A percentile compares a stretch with the other conserved stretches of the same genome.
Conservation (phyloP, 1,140 invertebrate genomes). For the Trichomalopsis sarcophagae region DNA sequence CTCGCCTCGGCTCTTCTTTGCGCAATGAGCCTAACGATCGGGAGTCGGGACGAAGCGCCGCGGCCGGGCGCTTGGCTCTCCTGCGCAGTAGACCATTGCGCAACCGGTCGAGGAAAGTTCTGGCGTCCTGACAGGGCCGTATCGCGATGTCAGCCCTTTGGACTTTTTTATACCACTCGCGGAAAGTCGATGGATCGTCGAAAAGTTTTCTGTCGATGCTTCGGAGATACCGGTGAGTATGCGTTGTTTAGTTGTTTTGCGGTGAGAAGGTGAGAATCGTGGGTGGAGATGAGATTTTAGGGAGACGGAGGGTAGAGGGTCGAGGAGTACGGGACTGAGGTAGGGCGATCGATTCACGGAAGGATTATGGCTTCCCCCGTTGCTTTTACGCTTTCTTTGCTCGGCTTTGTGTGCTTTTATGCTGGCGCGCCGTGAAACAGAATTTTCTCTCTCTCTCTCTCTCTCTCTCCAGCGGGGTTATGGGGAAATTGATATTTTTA, state of each 20-base stretch:
- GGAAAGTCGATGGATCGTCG: neutral
- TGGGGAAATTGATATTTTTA: slow-evolving; percentile 13
- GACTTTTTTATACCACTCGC: neutral
- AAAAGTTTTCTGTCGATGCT: neutral
- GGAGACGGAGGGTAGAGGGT: neutral
- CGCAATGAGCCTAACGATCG: slow-evolving; percentile 70
- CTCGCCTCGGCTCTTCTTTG: slow-evolving; percentile 69
- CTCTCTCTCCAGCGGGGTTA: neutral
- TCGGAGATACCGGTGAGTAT: neutral
- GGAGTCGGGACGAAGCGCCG: slow-evolving; percentile 63
- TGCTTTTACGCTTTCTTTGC: slow-evolving; percentile 13
- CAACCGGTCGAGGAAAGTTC: slow-evolving; percentile 35
- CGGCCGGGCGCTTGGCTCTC: slow-evolving; percentile 16
- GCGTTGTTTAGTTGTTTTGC: too few relatives aligned
- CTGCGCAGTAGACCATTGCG: slow-evolving; percentile 32
- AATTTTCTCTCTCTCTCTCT: neutral
- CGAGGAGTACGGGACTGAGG: neutral
- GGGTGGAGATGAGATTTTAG: neutral
- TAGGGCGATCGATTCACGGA: slow-evolving; percentile 40
- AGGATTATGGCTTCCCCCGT: slow-evolving; percentile 36
- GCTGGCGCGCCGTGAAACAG: neutral
- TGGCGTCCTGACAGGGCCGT: slow-evolving; percentile 46
- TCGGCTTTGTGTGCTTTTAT: slow-evolving; percentile 10
- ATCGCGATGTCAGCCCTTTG: neutral
- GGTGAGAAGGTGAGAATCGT: neutral